phyloP scores from a whole-genome alignment of 2,113 vertebrate genomes.

The Limnothrissa miodon region DNA sequence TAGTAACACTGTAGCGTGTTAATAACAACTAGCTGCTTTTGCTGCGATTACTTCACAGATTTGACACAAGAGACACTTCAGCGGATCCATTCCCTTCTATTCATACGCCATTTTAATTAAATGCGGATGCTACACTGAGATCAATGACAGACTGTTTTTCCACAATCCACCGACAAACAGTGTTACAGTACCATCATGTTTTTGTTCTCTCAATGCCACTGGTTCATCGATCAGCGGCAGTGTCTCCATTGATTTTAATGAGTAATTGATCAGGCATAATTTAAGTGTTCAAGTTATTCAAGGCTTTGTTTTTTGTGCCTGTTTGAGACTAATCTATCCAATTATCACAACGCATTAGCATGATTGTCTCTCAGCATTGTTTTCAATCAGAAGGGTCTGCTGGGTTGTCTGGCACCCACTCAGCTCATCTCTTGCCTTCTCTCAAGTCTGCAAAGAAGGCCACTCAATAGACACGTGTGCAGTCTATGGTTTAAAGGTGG shows the following conservation, averaged over 20 bases:
- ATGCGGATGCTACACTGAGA: not conserved
- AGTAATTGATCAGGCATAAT: not conserved
- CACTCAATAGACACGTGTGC: not conserved
- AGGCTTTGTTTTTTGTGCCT: not conserved
- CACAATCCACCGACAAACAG: not conserved
- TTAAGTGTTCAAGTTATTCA: not conserved
- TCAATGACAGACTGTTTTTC: not conserved
- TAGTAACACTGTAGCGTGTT: not conserved
- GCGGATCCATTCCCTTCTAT: not conserved
- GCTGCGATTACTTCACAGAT: not conserved
- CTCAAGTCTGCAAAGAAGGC: not conserved
- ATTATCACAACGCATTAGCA: not conserved
- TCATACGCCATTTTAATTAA: conserved; percentile 3
- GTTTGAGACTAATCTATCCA: not conserved
- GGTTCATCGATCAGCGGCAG: not conserved
- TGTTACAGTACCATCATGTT: not conserved
- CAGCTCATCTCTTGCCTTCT: not conserved
- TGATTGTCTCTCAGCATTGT: not conserved
- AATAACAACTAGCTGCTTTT: not conserved
- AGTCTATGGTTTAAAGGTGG: too few species aligned
- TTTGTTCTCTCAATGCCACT: not conserved
- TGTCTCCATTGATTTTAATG: conserved; percentile 2
- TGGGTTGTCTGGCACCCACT: not conserved
- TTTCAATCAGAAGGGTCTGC: not conserved
- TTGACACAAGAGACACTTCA: not conserved